A percentile compares a stretch with the other conserved stretches of the same genome.
Evolutionary conservation across 2,113 vertebrate genomes (phyloP).

Genomic region (Talpa occidentalis): DNA sequence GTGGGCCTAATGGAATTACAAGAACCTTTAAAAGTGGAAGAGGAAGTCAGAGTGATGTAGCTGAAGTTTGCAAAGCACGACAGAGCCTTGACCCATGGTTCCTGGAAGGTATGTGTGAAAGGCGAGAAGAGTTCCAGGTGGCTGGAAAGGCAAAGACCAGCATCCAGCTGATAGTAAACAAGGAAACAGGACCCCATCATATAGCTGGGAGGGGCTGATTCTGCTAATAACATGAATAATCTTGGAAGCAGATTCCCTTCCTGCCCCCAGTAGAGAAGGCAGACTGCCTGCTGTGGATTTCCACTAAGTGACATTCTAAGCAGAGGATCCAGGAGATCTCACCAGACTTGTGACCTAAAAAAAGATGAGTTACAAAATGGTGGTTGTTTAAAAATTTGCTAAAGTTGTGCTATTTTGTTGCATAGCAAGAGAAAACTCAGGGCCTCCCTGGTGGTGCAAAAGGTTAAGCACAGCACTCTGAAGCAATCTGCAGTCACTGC

Average conservation of each 20-base stretch:
- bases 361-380: neutral
- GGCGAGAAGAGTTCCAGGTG: neutral
- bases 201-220: neutral
- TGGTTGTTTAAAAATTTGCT: neutral
- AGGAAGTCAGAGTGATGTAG: neutral
- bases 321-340: neutral
- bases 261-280: neutral
- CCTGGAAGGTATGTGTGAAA: neutral
- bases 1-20: neutral
- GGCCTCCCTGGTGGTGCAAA: no score
- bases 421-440: neutral
- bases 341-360: neutral
- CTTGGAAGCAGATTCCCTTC: neutral
- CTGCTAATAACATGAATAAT: neutral
- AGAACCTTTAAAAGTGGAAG: neutral
- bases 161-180: neutral
- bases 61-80: neutral
- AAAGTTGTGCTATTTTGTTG: neutral
- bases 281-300: neutral
- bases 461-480: no score
- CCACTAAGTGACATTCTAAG: neutral
- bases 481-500: no score
- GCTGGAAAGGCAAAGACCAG: neutral
- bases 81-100: neutral
- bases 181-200: neutral